Conservation (phyloP, 2,888 invertebrate species). For the Apomyelois bistriatella region DNA sequence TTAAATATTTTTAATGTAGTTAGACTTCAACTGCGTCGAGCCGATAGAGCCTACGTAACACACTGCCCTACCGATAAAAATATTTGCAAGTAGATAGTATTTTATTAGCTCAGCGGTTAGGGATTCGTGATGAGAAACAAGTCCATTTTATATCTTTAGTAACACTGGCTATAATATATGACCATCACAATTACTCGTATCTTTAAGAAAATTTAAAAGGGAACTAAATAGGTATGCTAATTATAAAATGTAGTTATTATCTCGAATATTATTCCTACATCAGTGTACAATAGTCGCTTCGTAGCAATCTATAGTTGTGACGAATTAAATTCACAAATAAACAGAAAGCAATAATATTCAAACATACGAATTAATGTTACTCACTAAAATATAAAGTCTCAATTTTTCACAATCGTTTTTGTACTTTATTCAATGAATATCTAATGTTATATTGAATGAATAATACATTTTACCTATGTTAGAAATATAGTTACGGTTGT, state of each 20-base stretch:
- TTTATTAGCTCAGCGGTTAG: constrained; percentile 30
- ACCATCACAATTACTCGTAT: constrained; percentile 34
- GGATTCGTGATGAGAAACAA: constrained; percentile 32
- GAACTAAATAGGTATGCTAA: constrained; percentile 10
- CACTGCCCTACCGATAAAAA: constrained; percentile 38
- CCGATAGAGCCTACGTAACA: constrained; percentile 22
- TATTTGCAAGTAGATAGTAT: constrained; percentile 28
- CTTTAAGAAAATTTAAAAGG: constrained; percentile 25
- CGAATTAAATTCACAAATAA: constrained; percentile 24
- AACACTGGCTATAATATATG: constrained; percentile 22
- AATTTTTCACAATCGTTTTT: constrained; percentile 34
- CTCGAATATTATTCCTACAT: constrained; percentile 26
- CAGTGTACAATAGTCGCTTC: constrained; percentile 13
- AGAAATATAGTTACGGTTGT: constrained; percentile 27
- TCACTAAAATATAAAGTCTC: constrained; percentile 21
- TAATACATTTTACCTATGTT: constrained; percentile 24
- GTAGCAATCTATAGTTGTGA: constrained; percentile 29
- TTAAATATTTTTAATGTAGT: constrained; percentile 5
- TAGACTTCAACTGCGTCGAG: not conserved
- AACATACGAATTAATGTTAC: constrained; percentile 30
- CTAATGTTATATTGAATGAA: constrained; percentile 26
- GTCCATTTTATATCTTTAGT: constrained; percentile 50
- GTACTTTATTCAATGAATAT: constrained; percentile 31
- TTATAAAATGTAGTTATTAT: not conserved
- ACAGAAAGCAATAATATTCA: constrained; percentile 48